These are phyloP conservation scores for Rhinoptilus africanus DNA, from an alignment of 2,113 vertebrate genomes.

Conservation along the genomic window DNA sequence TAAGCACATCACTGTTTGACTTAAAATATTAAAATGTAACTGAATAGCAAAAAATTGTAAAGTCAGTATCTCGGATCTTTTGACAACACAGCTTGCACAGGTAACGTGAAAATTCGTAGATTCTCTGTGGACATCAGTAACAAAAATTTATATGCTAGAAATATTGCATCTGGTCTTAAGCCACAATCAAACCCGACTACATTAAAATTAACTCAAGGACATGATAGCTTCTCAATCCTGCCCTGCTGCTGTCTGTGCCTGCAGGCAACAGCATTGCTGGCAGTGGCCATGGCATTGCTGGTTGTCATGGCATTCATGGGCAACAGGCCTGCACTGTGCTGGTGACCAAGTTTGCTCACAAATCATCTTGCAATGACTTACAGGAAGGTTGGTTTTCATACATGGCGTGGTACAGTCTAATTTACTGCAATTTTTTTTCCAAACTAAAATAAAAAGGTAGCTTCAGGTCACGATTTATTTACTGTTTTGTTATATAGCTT, in stretches of 20 bases:
- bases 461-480: neutral
- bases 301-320: neutral
- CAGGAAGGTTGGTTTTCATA: neutral
- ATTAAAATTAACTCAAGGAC: neutral
- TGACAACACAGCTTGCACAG: neutral
- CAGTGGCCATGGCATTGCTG: neutral
- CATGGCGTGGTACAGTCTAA: neutral
- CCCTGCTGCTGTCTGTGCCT: neutral
- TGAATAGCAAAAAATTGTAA: neutral
- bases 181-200: neutral
- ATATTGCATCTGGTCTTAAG: neutral
- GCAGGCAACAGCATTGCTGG: neutral
- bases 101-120: neutral
- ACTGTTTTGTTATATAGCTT: neutral
- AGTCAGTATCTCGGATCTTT: neutral
- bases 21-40: neutral
- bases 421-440: neutral
- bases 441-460: neutral
- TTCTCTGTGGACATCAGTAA: neutral
- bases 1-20: neutral
- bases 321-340: neutral
- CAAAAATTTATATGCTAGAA: neutral
- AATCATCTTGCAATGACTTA: neutral
- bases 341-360: neutral
- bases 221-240: neutral